Conservation (phyloP, 64 coral and sea anemone genomes). For the Stylophora pistillata region DNA sequence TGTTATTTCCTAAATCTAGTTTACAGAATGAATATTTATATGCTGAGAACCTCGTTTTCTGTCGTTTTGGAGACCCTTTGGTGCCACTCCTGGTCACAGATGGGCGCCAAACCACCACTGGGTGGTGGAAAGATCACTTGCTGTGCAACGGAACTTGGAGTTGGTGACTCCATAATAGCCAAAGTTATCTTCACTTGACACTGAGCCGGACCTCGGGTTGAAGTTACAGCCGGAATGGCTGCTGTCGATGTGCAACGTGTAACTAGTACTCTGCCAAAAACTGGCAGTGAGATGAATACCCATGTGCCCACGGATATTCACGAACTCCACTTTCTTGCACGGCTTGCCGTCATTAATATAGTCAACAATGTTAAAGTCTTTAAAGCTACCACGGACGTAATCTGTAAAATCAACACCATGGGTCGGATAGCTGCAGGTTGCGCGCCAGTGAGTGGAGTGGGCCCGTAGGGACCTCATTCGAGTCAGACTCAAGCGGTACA, state of each 20-base stretch:
- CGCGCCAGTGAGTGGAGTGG: constrained; percentile 33
- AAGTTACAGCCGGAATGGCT: not conserved
- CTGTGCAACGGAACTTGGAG: constrained; percentile 12
- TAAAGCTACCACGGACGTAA: constrained; percentile 21
- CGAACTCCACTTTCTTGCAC: not conserved
- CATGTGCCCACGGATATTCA: constrained; percentile 23
- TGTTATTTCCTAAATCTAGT: too few relatives aligned
- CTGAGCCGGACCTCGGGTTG: not conserved
- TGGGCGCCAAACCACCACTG: constrained; percentile 27
- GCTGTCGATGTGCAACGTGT: not conserved
- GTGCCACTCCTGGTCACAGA: not conserved
- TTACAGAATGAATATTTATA: too few relatives aligned
- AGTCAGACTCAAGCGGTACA: constrained; percentile 23
- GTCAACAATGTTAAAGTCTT: not conserved
- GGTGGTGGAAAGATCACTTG: not conserved
- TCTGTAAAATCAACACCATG: constrained; percentile 10
- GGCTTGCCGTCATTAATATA: not conserved
- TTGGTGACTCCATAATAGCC: not conserved
- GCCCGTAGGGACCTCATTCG: constrained; percentile 1
- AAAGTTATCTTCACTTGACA: constrained; percentile 53
- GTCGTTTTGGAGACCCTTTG: too few relatives aligned
- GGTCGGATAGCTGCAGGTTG: constrained; percentile 10
- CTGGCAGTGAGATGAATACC: not conserved
- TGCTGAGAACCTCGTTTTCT: too few relatives aligned
- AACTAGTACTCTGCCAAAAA: not conserved